These are phyloP conservation scores for Holotrichia oblita DNA, from an alignment of 1,140 invertebrate genomes.

Conservation along the genomic window DNA sequence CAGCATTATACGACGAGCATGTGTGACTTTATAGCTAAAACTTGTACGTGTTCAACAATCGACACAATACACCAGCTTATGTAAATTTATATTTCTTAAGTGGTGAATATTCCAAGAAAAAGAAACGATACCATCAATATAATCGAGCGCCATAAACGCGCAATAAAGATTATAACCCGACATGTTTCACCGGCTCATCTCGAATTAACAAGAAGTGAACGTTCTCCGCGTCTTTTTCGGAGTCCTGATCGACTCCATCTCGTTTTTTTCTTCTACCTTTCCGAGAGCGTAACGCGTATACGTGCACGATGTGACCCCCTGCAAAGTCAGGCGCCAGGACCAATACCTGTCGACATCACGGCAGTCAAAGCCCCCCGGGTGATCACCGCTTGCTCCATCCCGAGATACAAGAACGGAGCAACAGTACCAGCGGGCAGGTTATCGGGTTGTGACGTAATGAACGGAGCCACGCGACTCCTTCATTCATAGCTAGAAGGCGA, in stretches of 20 bases:
- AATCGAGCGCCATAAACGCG: neutral
- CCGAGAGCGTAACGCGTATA: neutral
- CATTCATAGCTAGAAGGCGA: too few species aligned
- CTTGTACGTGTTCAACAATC: too few species aligned
- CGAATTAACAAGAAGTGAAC: neutral
- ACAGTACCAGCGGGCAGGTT: constrained; percentile 29
- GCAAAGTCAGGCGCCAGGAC: constrained; percentile 30
- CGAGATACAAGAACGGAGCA: constrained; percentile 10
- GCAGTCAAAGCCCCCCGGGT: constrained; percentile 8
- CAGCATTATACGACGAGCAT: too few species aligned
- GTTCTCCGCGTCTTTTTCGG: neutral
- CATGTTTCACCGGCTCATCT: neutral
- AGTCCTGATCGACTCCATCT: neutral
- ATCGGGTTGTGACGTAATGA: constrained; percentile 12
- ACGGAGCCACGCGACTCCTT: constrained; percentile 30
- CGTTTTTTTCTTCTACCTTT: neutral
- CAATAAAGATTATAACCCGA: neutral
- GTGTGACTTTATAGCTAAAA: too few species aligned
- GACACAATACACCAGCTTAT: too few species aligned
- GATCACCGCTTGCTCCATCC: constrained; percentile 1
- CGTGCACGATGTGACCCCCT: neutral
- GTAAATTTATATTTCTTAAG: too few species aligned
- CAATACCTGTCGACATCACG: constrained; percentile 8
- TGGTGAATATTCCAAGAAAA: neutral
- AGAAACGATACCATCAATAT: neutral